Conservation (phyloP, 2,888 invertebrate species). For the Baronia brevicornis region DNA sequence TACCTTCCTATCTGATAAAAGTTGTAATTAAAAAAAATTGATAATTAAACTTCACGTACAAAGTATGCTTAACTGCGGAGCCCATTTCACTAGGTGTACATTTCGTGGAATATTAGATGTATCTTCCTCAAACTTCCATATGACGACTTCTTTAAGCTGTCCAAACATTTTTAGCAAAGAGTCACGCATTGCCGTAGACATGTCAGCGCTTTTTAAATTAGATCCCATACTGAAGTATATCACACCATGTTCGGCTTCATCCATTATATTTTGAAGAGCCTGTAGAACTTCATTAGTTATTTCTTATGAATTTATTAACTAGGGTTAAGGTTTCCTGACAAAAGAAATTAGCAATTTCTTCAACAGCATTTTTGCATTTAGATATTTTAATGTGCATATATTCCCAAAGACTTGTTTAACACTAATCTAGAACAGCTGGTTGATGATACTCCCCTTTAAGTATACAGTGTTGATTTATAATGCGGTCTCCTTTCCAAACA, state of each 20-base stretch:
- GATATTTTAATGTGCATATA: no score
- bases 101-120: slow-evolving; percentile 39
- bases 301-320: no score
- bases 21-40: slow-evolving; percentile 1
- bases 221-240: slow-evolving; percentile 57
- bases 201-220: slow-evolving; percentile 34
- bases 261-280: slow-evolving; percentile 51
- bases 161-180: slow-evolving; percentile 38
- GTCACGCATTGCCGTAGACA: slow-evolving; percentile 32
- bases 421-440: no score
- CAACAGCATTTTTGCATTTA: no score
- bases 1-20: no score
- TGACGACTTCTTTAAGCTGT: slow-evolving; percentile 42
- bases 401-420: no score
- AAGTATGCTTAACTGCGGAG: slow-evolving; percentile 52
- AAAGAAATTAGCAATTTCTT: no score
- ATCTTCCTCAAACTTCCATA: slow-evolving; percentile 54
- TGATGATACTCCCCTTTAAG: no score
- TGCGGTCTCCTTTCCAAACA: no score
- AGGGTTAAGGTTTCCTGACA: no score
- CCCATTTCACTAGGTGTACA: slow-evolving; percentile 49
- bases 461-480: no score
- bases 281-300: no score
- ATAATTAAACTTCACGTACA: slow-evolving; percentile 26
- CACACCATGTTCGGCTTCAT: slow-evolving; percentile 40